phyloP scores from a whole-genome alignment of 2,888 invertebrate genomes.

The Pyrgus malvae region DNA sequence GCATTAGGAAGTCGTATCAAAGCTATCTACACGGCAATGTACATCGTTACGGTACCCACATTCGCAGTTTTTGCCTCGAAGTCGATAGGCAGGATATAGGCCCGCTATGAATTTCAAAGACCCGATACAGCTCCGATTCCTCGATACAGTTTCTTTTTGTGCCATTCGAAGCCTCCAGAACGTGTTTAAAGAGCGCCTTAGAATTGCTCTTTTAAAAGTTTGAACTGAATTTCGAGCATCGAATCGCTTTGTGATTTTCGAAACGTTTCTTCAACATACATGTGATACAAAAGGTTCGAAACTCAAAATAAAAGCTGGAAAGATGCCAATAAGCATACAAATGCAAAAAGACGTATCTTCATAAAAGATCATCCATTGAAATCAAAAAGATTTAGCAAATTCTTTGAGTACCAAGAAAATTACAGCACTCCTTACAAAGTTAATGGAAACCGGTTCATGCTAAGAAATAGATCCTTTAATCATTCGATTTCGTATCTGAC shows the following conservation, averaged over 20 bases:
- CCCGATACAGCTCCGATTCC: conserved; percentile 33
- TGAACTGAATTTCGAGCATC: conserved; percentile 22
- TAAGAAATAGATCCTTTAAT: conserved; percentile 20
- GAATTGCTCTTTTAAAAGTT: conserved; percentile 28
- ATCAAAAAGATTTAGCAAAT: not conserved
- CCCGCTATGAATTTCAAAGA: conserved; percentile 42
- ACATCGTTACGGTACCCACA: conserved; percentile 46
- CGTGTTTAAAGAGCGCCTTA: conserved; percentile 25
- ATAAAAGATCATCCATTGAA: not conserved
- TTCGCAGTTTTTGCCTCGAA: conserved; percentile 43
- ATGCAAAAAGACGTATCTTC: not conserved
- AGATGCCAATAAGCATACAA: not conserved
- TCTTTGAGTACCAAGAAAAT: not conserved
- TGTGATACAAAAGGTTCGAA: not conserved
- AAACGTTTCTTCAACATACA: not conserved
- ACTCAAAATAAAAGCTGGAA: no score
- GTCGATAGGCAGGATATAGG: conserved; percentile 37
- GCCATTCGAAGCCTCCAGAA: conserved; percentile 25
- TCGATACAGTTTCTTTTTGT: conserved; percentile 24
- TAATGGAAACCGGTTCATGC: not conserved
- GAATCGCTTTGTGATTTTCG: conserved; percentile 6
- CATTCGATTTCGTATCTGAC: conserved; percentile 21
- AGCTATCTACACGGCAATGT: conserved; percentile 17
- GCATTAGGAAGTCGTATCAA: not conserved
- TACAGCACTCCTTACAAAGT: not conserved